Base-by-base conservation (phyloP, 1,140 invertebrate species). In the Halictus rubicundus region DNA sequence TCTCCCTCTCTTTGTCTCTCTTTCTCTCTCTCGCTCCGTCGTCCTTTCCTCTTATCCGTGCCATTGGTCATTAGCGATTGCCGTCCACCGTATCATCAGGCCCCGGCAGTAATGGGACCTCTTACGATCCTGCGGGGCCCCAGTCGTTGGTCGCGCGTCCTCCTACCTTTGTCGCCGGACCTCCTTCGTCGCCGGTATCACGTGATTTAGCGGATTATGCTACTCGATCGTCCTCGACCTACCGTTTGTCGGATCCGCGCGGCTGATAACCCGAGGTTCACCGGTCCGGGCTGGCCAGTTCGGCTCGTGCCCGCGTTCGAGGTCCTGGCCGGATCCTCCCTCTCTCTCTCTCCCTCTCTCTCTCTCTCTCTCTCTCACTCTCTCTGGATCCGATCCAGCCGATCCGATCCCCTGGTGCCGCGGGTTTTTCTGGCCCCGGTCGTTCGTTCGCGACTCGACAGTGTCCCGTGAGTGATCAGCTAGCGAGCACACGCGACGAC, bases 31-130 rank as follows among this genome's bases (percentile, higher is more conserved):
- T n/a, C n/a, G n/a, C n/a, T n/a, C n/a, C n/a, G n/a, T n/a, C 49
- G 72, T 83, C 64, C 76, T 86, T 76, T 83, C 83, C 83, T 85
- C 70, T 88, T 82, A 88, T 88, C 88, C 85, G 87, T 84, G 79
- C 82, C 87, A 88, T 87, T 88, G 87, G 86, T 83, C 87, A 88
- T 88, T 88, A 89, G 85, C 85, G 83, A 89, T 78, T 78, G 77
- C 74, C 83, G 83, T 81, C 66, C 86, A 80, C 75, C 82, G 76
- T 88, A 87, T 88, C 83, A 87, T 85, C 80, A 82, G 76, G 87
- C 78, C 66, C 71, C 77, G 49, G 69, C 85, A 63, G 86, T 88
- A 87, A 88, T 87, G 81, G 86, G 80, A 75, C 82, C 87, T 85
- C 80, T 88, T 83, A 82, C 81, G 68, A 77, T 75, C 76, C 76